Evolutionary conservation across 2,113 vertebrate species (phyloP).

Genomic region (Colaptes auratus): DNA sequence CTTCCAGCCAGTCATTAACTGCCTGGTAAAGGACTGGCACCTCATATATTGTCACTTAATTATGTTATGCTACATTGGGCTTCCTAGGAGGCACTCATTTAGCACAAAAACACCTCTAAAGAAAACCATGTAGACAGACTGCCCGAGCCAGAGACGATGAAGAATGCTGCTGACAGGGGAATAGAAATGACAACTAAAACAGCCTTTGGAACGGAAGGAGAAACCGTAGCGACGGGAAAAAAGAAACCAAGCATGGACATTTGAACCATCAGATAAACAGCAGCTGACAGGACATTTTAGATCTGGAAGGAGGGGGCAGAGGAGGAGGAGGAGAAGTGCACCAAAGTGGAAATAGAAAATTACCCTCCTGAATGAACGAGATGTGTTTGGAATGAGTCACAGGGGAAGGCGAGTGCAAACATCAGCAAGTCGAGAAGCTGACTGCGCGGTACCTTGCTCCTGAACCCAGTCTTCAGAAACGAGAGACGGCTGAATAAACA

Average conservation of each 20-base stretch:
- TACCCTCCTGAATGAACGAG: slow-evolving; percentile 63
- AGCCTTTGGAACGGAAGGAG: slow-evolving; percentile 60
- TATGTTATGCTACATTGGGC: slow-evolving; percentile 72
- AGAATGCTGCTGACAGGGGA: slow-evolving; percentile 66
- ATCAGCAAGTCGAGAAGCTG: slow-evolving; percentile 69
- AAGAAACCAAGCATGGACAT: slow-evolving; percentile 61
- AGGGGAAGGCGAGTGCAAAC: slow-evolving; percentile 71
- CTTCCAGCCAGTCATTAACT: slow-evolving; percentile 68
- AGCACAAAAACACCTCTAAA: slow-evolving; percentile 74
- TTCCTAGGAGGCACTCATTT: slow-evolving; percentile 76
- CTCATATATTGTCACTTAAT: slow-evolving; percentile 78
- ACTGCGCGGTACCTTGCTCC: slow-evolving; percentile 47
- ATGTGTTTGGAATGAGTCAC: slow-evolving; percentile 73
- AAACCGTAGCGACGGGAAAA: slow-evolving; percentile 35
- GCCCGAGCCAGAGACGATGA: slow-evolving; percentile 55
- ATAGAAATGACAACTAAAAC: slow-evolving; percentile 69
- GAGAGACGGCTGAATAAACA: slow-evolving; percentile 52
- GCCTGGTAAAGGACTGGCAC: slow-evolving; percentile 69
- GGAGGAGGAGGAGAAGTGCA: slow-evolving; percentile 50
- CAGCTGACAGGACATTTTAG: slow-evolving; percentile 68
- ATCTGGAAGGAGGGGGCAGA: slow-evolving; percentile 49
- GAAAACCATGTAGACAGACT: slow-evolving; percentile 69
- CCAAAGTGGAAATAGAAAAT: slow-evolving; percentile 77
- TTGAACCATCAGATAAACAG: slow-evolving; percentile 73
- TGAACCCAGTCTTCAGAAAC: slow-evolving; percentile 20